Evolutionary conservation across 2,888 invertebrate genomes (phyloP), one percentile per base, ranked within the genome.

Genomic region (Zygogramma bicolorata): DNA sequence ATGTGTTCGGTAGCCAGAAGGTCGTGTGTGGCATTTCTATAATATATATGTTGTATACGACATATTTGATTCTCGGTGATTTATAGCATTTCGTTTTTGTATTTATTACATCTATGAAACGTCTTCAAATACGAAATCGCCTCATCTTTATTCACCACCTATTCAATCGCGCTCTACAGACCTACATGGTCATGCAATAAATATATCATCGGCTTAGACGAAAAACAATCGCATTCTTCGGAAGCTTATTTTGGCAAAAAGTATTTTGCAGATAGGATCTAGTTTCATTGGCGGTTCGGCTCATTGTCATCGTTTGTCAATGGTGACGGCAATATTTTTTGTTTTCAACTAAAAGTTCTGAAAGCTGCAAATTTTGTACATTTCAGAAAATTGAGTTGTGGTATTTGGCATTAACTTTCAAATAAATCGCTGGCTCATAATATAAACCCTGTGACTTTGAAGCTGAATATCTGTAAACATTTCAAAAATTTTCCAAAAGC

Each of bases 81-180:
- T 53, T 53, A 53, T 53, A 53, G 22, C 22, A 3, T 22, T 27
- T 27, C 27, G 27, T 53, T 53, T 53, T 53, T n/a, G 22, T 53
- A 53, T 53, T 53, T 53, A 25, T 53, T 25, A 53, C 53, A 53
- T 53, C 53, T 53, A 53, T 53, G 53, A 53, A 53, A 27, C 53
- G 53, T 53, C 53, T 38, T 46, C 46, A 46, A 46, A 46, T 46
- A 20, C 46, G 46, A 46, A 46, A 46, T 46, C 53, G 25, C n/a
- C 53, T 53, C 53, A 53, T 53, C 25, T 53, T 25, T 53, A 53
- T 53, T 53, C 53, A 53, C 53, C 53, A 53, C 53, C 53, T 53
- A 53, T 53, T 25, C 25, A 53, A 53, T 27, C 27, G 53, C 22
- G 53, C 53, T 53, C 53, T 25, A 53, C 25, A 13, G 53, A 53